A percentile compares a stretch with the other conserved stretches of the same genome.
phyloP scores from a whole-genome alignment of 2,113 vertebrate species.

The Nothoprocta pentlandii region DNA sequence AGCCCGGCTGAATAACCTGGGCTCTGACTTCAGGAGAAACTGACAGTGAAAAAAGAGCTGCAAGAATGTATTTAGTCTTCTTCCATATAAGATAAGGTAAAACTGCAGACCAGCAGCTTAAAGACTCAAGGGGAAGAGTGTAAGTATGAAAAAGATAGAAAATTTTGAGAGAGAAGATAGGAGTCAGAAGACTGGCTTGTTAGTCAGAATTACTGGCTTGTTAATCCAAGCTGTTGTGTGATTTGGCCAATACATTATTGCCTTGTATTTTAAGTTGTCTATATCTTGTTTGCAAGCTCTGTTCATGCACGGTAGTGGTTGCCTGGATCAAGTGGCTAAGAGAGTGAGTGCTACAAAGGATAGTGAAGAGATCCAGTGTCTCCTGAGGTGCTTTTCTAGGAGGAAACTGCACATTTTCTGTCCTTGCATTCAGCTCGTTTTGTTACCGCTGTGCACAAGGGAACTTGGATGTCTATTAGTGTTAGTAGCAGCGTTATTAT shows the following conservation, averaged over 20 bases:
- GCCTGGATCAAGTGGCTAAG: neutral
- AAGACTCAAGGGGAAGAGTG: neutral
- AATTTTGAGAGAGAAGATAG: neutral
- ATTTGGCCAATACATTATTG: neutral
- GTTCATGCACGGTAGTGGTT: neutral
- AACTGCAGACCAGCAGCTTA: neutral
- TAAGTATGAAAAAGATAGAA: neutral
- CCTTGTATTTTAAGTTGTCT: neutral
- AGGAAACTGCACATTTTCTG: rapidly evolving
- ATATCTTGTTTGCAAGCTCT: neutral
- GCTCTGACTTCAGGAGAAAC: rapidly evolving
- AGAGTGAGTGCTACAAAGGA: neutral
- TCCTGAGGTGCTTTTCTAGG: rapidly evolving
- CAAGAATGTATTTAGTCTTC: neutral
- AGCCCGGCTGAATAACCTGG: neutral
- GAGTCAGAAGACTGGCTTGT: neutral
- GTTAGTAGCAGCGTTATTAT: neutral
- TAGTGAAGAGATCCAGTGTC: neutral
- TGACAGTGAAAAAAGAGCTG: rapidly evolving
- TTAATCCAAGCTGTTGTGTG: neutral
- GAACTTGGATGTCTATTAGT: neutral
- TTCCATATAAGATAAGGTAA: neutral
- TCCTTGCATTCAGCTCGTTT: neutral
- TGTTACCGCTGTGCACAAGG: neutral
- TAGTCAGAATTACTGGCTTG: neutral